A percentile compares a stretch with the other conserved stretches of the same genome.
phyloP scores from a whole-genome alignment of 2,888 invertebrate species.

The Protonemura montana region DNA sequence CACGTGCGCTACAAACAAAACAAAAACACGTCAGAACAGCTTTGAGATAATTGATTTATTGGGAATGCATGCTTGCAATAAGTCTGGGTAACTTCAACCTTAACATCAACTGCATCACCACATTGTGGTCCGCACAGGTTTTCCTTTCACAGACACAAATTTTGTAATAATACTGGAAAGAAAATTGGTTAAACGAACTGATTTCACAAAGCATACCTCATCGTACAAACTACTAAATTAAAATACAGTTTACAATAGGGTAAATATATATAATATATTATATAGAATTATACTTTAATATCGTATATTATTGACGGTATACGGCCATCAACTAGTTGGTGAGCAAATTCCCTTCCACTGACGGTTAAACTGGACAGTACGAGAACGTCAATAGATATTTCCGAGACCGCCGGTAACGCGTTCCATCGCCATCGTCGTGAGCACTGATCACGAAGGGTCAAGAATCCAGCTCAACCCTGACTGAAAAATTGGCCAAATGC shows the following conservation, averaged over 20 bases:
- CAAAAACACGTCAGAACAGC: too few relatives aligned
- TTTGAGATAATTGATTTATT: neutral
- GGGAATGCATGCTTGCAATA: neutral
- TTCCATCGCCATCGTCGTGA: neutral
- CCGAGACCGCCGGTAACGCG: neutral
- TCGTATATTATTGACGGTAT: neutral
- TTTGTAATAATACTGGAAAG: neutral
- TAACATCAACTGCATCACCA: neutral
- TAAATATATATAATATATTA: slow-evolving; percentile 7
- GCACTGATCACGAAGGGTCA: neutral
- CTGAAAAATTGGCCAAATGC: neutral
- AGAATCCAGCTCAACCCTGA: slow-evolving; percentile 2
- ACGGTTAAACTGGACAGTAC: neutral
- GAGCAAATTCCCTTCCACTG: neutral
- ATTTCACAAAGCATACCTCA: neutral
- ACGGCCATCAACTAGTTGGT: neutral
- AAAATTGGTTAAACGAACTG: neutral
- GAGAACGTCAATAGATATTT: neutral
- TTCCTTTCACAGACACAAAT: neutral
- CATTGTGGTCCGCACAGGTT: neutral
- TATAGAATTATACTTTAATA: neutral
- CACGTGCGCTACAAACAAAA: too few relatives aligned
- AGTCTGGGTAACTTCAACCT: neutral
- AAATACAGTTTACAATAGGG: neutral
- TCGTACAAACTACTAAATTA: neutral